Percentiles rank a stretch among this genome's conserved stretches.
These are phyloP conservation scores for Seriola dumerili DNA, from an alignment of 2,113 vertebrate genomes.

Conservation along the genomic window DNA sequence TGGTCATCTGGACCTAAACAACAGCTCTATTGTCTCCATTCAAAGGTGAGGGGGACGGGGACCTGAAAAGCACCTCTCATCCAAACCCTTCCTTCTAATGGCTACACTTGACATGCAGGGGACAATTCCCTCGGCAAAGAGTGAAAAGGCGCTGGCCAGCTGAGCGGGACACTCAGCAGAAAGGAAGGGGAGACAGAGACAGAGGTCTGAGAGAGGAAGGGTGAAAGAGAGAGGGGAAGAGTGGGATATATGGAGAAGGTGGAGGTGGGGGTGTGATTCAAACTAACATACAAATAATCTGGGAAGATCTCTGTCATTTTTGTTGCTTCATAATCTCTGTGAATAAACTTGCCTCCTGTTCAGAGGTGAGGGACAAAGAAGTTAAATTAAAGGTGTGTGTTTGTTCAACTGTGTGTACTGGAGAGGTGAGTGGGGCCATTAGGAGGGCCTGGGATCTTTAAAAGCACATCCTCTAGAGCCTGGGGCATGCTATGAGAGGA, in stretches of 20 bases:
- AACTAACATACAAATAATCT: slow-evolving; percentile 10
- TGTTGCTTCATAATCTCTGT: background rate
- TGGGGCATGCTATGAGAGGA: slow-evolving; percentile 83
- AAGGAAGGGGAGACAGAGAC: slow-evolving; percentile 56
- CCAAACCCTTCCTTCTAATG: slow-evolving; percentile 79
- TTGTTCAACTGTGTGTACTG: slow-evolving; percentile 49
- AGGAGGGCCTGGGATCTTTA: slow-evolving; percentile 75
- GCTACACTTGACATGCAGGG: slow-evolving; percentile 84
- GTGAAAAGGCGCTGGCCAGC: slow-evolving; percentile 82
- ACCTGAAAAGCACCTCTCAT: slow-evolving; percentile 83
- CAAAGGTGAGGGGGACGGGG: slow-evolving; percentile 81
- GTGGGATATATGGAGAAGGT: slow-evolving; percentile 47
- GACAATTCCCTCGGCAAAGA: slow-evolving; percentile 77
- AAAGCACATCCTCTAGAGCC: slow-evolving; percentile 80
- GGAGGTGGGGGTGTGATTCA: slow-evolving; percentile 24
- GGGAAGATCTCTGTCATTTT: background rate
- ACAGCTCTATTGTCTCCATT: slow-evolving; percentile 79
- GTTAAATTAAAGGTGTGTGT: slow-evolving; percentile 32
- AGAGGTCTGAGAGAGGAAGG: slow-evolving; percentile 56
- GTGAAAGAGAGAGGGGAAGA: slow-evolving; percentile 51
- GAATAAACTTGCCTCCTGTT: slow-evolving; percentile 25
- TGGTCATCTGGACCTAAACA: slow-evolving; percentile 80
- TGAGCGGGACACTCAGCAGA: slow-evolving; percentile 73
- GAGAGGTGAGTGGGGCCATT: slow-evolving; percentile 67
- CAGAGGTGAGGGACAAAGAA: slow-evolving; percentile 38